Evolutionary conservation across 2,888 invertebrate genomes (phyloP).

Genomic region (Camponotus fellah): DNA sequence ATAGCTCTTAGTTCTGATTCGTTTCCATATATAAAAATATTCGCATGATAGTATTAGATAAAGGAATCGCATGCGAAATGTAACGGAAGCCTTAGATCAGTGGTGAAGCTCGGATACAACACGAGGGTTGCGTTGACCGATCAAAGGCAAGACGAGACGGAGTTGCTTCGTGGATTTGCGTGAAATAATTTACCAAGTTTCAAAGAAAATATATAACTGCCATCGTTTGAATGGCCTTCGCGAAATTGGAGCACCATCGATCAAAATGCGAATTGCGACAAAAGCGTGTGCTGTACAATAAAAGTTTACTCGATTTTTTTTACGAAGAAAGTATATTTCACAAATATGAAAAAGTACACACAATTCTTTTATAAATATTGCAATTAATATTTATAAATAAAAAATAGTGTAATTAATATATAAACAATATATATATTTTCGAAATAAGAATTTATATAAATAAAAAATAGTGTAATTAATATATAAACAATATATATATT

Average conservation of each 20-base stretch:
- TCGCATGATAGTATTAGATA: not conserved
- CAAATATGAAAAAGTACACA: not conserved
- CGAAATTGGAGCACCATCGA: constrained; percentile 7
- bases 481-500: not conserved
- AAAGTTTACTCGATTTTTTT: not conserved
- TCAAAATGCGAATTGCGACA: not conserved
- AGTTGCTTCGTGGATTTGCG: constrained; percentile 33
- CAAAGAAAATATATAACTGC: not conserved
- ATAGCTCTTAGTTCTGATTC: not conserved
- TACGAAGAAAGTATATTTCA: not conserved
- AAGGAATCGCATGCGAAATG: constrained; percentile 57
- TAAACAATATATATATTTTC: not conserved
- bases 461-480: not conserved
- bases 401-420: not conserved
- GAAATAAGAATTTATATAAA: not conserved
- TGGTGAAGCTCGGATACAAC: constrained; percentile 74
- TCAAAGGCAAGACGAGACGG: constrained; percentile 39
- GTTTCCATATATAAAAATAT: constrained; percentile 6
- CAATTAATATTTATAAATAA: too few relatives aligned
- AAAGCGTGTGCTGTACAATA: not conserved
- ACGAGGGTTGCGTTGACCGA: constrained; percentile 61
- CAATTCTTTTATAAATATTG: too few relatives aligned
- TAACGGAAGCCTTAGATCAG: constrained; percentile 78
- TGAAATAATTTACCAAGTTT: constrained; percentile 11
- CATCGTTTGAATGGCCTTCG: not conserved